Evolutionary conservation across 1,140 invertebrate species (phyloP).

Genomic region (Drosophila grimshawi): DNA sequence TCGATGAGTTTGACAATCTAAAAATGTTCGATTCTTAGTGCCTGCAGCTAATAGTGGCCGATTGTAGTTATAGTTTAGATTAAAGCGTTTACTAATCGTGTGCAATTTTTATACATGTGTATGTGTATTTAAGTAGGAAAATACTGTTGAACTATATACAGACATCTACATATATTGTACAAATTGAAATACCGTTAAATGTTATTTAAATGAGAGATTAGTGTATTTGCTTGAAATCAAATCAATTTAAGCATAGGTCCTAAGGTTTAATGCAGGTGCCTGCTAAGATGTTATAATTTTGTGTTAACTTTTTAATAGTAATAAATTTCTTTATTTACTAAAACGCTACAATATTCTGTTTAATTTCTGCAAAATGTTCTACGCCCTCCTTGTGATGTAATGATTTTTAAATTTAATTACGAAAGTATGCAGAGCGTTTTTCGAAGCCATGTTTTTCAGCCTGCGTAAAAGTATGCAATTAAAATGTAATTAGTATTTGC

Average conservation of each 20-base stretch:
- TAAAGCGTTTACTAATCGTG: constrained; percentile 50
- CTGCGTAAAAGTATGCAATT: too few species aligned
- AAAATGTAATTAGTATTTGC: too few species aligned
- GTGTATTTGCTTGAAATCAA: constrained; percentile 56
- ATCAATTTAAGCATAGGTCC: constrained; percentile 51
- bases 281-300: constrained; percentile 34
- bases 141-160: constrained; percentile 42
- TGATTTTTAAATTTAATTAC: too few species aligned
- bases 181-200: constrained; percentile 46
- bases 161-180: too few species aligned
- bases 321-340: constrained; percentile 72
- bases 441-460: too few species aligned
- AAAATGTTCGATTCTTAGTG: constrained; percentile 65
- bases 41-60: constrained; percentile 37
- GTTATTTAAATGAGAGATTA: constrained; percentile 63
- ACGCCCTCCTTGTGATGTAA: too few species aligned
- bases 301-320: constrained; percentile 45
- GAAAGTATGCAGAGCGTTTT: too few species aligned
- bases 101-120: constrained; percentile 57
- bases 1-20: constrained; percentile 89
- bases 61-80: constrained; percentile 51
- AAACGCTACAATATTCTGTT: constrained; percentile 46
- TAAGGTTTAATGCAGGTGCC: constrained; percentile 49
- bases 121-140: constrained; percentile 44
- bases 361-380: too few species aligned